A percentile compares a stretch with the other conserved stretches of the same genome.
Evolutionary conservation across 2,797 vertebrate species (phyloP).

Genomic region (Fistularia commersonii): DNA sequence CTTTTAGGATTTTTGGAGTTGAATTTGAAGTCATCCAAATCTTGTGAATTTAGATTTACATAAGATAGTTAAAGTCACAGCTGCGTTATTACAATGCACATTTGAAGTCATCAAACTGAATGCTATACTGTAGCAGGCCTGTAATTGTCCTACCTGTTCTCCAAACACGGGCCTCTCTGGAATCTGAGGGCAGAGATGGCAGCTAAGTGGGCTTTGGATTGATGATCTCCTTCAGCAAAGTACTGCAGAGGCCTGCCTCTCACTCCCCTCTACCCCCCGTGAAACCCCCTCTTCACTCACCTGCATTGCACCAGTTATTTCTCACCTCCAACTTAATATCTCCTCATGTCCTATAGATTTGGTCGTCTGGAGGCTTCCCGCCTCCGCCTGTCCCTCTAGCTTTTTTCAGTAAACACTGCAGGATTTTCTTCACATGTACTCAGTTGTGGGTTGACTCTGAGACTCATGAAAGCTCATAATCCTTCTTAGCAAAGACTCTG

Average conservation of each 20-base stretch:
- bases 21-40: neutral
- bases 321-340: conserved; percentile 65
- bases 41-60: neutral
- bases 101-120: neutral
- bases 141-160: conserved; percentile 33
- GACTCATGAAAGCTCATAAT: conserved; percentile 29
- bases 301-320: conserved; percentile 77
- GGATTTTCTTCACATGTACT: conserved; percentile 33
- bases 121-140: neutral
- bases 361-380: conserved; percentile 27
- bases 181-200: conserved; percentile 46
- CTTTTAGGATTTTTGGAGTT: no score
- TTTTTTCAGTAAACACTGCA: conserved; percentile 40
- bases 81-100: neutral
- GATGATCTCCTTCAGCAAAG: conserved; percentile 59
- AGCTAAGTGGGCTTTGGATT: conserved; percentile 63
- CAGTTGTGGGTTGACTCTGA: conserved; percentile 24
- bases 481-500: conserved; percentile 5
- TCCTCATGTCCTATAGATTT: conserved; percentile 55
- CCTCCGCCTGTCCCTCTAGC: conserved; percentile 14
- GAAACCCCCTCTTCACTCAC: conserved; percentile 55
- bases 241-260: conserved; percentile 65
- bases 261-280: conserved; percentile 18
- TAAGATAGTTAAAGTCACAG: no score
- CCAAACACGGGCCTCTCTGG: conserved; percentile 28